Percentiles rank a stretch among this genome's conserved stretches.
phyloP scores from a whole-genome alignment of 2,113 vertebrate genomes.

The Xiphias gladius region DNA sequence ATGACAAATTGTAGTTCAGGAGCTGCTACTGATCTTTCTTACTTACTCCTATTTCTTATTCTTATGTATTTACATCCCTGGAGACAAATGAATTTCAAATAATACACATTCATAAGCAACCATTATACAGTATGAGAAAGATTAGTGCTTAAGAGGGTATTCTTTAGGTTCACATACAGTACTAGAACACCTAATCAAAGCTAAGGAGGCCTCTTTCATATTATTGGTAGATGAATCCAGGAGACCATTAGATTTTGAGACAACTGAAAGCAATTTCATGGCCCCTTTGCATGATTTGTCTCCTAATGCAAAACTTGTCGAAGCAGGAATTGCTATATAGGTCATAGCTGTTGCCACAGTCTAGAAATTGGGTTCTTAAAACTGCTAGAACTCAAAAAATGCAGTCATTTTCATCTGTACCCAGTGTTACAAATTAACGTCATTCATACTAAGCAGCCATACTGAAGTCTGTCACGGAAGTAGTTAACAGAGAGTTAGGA shows the following conservation, averaged over 20 bases:
- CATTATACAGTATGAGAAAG: not conserved
- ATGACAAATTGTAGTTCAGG: slow-evolving; percentile 4
- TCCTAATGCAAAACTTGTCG: not conserved
- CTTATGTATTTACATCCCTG: not conserved
- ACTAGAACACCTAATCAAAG: not conserved
- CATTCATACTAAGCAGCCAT: slow-evolving; percentile 7
- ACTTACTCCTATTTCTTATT: slow-evolving; percentile 16
- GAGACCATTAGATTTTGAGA: not conserved
- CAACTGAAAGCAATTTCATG: not conserved
- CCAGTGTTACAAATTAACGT: not conserved
- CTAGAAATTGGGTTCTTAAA: not conserved
- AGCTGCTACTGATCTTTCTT: not conserved
- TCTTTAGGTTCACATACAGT: not conserved
- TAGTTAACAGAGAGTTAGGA: slow-evolving; percentile 49
- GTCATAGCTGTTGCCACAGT: not conserved
- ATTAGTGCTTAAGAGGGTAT: not conserved
- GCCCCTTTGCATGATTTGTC: not conserved
- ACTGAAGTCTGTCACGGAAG: slow-evolving; percentile 41
- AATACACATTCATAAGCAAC: not conserved
- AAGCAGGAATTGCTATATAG: not conserved
- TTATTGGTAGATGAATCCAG: not conserved
- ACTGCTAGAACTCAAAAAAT: not conserved
- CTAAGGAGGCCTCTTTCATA: not conserved
- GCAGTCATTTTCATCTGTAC: not conserved
- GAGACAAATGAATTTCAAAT: not conserved